Evolutionary conservation across 2,113 vertebrate species (phyloP).

Genomic region (Phrynosoma blainvillii): DNA sequence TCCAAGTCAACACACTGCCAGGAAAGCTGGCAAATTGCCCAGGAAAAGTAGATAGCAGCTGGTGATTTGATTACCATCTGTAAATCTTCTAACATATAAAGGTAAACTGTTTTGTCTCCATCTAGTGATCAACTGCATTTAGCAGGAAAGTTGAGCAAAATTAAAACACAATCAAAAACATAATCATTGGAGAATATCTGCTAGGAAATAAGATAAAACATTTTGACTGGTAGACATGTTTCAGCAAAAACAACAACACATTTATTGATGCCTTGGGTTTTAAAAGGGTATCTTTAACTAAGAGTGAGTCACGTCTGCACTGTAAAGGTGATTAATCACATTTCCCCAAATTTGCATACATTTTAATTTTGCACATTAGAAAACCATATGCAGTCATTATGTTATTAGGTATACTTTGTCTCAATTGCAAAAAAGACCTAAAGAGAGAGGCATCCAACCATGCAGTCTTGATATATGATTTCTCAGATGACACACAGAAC

Average conservation of each 20-base stretch:
- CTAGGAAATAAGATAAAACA: background rate
- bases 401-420: background rate
- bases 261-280: background rate
- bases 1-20: constrained; percentile 69
- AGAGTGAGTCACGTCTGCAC: background rate
- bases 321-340: background rate
- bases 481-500: background rate
- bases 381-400: background rate
- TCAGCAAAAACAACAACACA: background rate
- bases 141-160: constrained; percentile 34
- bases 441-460: background rate
- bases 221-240: rapidly evolving
- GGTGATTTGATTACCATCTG: constrained; percentile 71
- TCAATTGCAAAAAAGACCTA: background rate
- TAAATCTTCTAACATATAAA: constrained; percentile 47
- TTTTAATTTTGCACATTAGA: background rate
- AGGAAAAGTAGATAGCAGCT: constrained; percentile 59
- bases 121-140: constrained; percentile 62
- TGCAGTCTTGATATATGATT: background rate
- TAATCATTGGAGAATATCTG: background rate
- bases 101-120: constrained; percentile 67
- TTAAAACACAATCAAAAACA: background rate
- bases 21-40: constrained; percentile 63
- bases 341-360: background rate
- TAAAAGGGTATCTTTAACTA: background rate